Base-by-base conservation (phyloP, 2,888 invertebrate species). In the Slavum lentiscoides region DNA sequence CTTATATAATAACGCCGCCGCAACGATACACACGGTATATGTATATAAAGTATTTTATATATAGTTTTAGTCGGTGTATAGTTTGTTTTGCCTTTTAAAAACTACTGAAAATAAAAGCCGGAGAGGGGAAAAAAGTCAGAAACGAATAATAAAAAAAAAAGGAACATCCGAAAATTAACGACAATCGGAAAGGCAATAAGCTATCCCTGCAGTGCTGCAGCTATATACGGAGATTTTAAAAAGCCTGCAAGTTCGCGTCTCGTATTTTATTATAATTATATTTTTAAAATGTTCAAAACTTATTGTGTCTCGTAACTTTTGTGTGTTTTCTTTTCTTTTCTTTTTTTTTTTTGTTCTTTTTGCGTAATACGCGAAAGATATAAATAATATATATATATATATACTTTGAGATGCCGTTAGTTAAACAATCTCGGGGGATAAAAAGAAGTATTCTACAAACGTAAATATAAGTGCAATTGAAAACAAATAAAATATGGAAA, bases 151-250 rank as follows among this genome's bases (percentile, higher is more conserved):
- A 30, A 15, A 30, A 15, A 66, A 43, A 43, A n/a, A 43, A n/a
- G 58, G 43, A 72, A 23, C 39, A 43, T 80, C 62, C 11, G 23
- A 72, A 53, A 66, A 58, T 58, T 39, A 80, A 72, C 72, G 53
- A 64, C 58, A 64, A 64, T 23, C 66, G 58, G 70, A 80, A 80
- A 43, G 11, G 6, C 58, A 64, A 72, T 66, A 70, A 39, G 39
- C 70, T 55, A n/a, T n/a, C n/a, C n/a, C n/a, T n/a, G n/a, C n/a
- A 55, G n/a, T 68, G n/a, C 59, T 19, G n/a, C 9, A 11, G 49
- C 9, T 15, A 15, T 13, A 49, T 11, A 30, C 30, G 30, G 4
- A 15, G 19, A 62, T n/a, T 39, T 62, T 37, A 58, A 70, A 77
- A 62, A 70, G 17, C 30, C 9, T 30, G 30, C 30, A 1, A 30